Evolutionary conservation across 2,888 invertebrate genomes (phyloP).

Genomic region (Dynastes maya): DNA sequence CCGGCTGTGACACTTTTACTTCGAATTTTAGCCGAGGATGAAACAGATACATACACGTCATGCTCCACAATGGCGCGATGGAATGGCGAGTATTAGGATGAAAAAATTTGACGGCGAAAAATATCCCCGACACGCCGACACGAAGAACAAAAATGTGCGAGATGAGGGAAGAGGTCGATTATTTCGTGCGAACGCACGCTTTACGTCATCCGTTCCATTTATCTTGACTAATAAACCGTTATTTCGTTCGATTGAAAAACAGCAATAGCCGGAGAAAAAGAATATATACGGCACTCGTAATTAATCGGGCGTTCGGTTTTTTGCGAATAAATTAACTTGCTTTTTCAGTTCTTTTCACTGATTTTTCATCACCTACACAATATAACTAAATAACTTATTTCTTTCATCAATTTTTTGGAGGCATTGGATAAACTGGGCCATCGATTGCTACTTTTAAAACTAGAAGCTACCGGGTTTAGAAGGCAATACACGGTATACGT

Average conservation of each 20-base stretch:
- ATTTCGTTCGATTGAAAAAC: constrained; percentile 34
- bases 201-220: constrained; percentile 39
- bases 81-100: not conserved
- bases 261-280: constrained; percentile 21
- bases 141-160: not conserved
- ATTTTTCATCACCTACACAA: not conserved
- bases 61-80: not conserved
- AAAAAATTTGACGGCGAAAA: constrained; percentile 34
- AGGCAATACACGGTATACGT: no score
- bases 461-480: no score
- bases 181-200: constrained; percentile 38
- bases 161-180: constrained; percentile 8
- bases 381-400: no score
- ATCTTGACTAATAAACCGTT: constrained; percentile 42
- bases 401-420: no score
- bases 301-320: constrained; percentile 8
- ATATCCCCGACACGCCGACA: constrained; percentile 19
- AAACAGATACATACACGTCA: constrained; percentile 1
- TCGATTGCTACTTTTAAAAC: no score
- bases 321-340: not conserved
- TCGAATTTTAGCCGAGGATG: constrained; percentile 35
- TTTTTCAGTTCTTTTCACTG: not conserved
- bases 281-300: not conserved
- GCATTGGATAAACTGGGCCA: no score
- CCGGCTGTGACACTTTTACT: constrained; percentile 40